Conservation (phyloP, 2,888 invertebrate species). For the Choristoneura rosaceana region DNA sequence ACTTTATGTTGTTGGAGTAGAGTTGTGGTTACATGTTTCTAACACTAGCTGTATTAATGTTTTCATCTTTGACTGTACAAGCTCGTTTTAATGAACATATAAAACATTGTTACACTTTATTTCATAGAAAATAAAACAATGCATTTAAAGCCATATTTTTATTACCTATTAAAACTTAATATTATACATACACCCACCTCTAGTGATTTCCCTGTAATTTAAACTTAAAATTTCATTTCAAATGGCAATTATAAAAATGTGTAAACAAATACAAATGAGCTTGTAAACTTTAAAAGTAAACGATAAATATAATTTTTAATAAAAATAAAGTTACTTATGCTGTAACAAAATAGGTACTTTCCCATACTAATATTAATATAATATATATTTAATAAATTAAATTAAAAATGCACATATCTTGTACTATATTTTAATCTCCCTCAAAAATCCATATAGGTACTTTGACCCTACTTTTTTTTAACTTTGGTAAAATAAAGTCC, state of each 20-base stretch:
- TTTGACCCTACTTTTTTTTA: neutral
- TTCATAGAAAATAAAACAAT: constrained; percentile 31
- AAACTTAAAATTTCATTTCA: neutral
- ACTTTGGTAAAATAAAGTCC: neutral
- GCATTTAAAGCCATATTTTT: constrained; percentile 24
- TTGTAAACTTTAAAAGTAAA: constrained; percentile 30
- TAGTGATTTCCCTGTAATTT: neutral
- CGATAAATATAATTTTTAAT: neutral
- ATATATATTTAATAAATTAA: constrained; percentile 69
- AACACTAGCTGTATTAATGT: too few species aligned
- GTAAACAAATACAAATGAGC: constrained; percentile 29
- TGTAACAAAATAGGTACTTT: constrained; percentile 35
- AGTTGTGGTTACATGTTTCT: too few species aligned
- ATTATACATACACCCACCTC: neutral
- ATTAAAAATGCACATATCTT: constrained; percentile 75
- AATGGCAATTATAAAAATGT: neutral
- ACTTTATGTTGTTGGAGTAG: too few species aligned
- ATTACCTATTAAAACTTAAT: neutral
- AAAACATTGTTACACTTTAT: constrained; percentile 4
- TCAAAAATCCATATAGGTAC: neutral
- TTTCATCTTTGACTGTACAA: neutral
- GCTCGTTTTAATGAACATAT: neutral
- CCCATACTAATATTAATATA: constrained; percentile 21
- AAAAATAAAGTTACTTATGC: constrained; percentile 22
- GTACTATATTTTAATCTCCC: constrained; percentile 44